Evolutionary conservation across 2,888 invertebrate genomes (phyloP).

Genomic region (Drosophila longiperda): DNA sequence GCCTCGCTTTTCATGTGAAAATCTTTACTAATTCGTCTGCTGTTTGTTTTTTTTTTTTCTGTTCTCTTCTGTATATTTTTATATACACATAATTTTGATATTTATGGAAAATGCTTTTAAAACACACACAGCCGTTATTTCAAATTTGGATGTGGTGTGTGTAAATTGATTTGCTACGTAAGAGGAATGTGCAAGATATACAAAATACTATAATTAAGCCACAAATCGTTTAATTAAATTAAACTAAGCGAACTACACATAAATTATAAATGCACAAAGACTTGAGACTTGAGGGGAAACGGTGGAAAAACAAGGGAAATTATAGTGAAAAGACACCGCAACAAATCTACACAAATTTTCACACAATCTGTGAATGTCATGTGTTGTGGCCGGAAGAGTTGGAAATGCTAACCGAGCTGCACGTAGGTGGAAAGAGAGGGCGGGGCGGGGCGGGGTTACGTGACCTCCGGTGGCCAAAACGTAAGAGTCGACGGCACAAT

Average conservation of each 20-base stretch:
- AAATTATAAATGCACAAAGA: constrained; percentile 50
- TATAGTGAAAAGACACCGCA: constrained; percentile 45
- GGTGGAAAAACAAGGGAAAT: constrained; percentile 25
- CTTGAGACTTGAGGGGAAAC: neutral
- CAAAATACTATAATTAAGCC: constrained; percentile 18
- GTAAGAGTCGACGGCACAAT: constrained; percentile 46
- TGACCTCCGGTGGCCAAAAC: constrained; percentile 22
- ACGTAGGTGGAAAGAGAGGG: too few relatives aligned
- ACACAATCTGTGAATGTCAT: constrained; percentile 70
- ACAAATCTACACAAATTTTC: constrained; percentile 72
- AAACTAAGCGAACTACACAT: constrained; percentile 57
- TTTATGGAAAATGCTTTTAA: constrained; percentile 81
- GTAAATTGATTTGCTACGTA: constrained; percentile 36
- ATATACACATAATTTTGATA: constrained; percentile 61
- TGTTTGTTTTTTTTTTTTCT: constrained; percentile 31
- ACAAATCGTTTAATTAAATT: constrained; percentile 60
- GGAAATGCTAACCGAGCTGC: neutral
- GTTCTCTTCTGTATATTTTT: neutral
- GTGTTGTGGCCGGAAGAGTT: constrained; percentile 41
- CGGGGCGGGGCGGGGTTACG: neutral
- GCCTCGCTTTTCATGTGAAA: constrained; percentile 78
- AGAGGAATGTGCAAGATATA: constrained; percentile 12
- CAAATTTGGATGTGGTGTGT: constrained; percentile 14
- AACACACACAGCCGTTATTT: constrained; percentile 31
- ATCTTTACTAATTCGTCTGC: constrained; percentile 77